Evolutionary conservation across 2,888 invertebrate species (phyloP).

Genomic region (Melipona bicolor): DNA sequence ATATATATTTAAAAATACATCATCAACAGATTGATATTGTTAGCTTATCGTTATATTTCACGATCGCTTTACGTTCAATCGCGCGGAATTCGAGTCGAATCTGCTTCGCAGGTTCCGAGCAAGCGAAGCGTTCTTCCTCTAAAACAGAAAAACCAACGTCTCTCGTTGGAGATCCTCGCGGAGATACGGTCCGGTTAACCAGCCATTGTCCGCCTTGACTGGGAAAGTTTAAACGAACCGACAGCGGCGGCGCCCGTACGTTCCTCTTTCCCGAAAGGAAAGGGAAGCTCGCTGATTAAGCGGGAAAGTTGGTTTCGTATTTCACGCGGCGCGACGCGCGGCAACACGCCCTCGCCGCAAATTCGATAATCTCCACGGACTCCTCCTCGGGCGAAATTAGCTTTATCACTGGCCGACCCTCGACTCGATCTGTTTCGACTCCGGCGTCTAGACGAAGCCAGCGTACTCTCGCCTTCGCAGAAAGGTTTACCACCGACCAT

Average conservation of each 20-base stretch:
- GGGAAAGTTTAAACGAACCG: constrained; percentile 41
- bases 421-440: constrained; percentile 14
- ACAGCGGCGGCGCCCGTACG: background rate
- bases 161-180: background rate
- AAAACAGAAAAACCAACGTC: background rate
- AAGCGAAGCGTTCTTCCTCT: background rate
- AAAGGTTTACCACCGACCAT: background rate
- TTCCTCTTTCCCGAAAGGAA: constrained; percentile 9
- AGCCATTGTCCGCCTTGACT: background rate
- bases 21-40: too few species aligned
- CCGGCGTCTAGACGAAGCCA: background rate
- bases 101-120: background rate
- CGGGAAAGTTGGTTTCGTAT: constrained; percentile 32
- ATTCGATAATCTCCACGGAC: constrained; percentile 53
- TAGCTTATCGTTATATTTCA: too few species aligned
- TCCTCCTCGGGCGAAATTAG: constrained; percentile 38
- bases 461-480: background rate
- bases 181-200: background rate
- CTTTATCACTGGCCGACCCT: constrained; percentile 14
- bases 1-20: too few species aligned
- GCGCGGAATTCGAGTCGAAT: too few species aligned
- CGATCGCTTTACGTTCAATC: too few species aligned
- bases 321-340: constrained; percentile 6
- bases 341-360: constrained; percentile 35
- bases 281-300: constrained; percentile 37